Evolutionary conservation across 2,113 vertebrate genomes (phyloP).

Genomic region (Dicaeum eximium): DNA sequence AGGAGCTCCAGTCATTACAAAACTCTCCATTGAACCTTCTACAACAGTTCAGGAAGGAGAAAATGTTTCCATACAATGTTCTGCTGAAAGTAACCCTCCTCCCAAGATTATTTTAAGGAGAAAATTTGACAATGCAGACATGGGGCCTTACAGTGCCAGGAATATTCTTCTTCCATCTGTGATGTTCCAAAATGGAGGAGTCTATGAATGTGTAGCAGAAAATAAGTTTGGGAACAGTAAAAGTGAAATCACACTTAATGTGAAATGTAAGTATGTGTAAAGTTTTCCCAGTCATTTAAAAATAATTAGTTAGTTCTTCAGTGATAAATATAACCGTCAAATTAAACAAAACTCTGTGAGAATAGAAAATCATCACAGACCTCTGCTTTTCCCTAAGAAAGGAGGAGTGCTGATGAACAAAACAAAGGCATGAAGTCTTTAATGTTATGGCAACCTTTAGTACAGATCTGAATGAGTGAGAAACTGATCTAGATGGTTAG

Average conservation of each 20-base stretch:
- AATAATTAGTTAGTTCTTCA: neutral
- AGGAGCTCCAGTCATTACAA: conserved; percentile 23
- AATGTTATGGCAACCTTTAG: neutral
- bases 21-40: conserved; percentile 30
- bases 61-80: conserved; percentile 49
- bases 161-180: conserved; percentile 21
- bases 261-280: conserved; percentile 57
- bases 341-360: neutral
- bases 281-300: neutral
- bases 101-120: conserved; percentile 38
- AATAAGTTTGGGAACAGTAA: conserved; percentile 37
- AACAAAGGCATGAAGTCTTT: neutral
- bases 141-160: neutral
- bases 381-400: neutral
- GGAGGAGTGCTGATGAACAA: neutral
- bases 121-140: neutral
- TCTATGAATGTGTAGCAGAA: conserved; percentile 53
- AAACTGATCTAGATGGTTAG: neutral
- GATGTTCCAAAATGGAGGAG: neutral
- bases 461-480: neutral
- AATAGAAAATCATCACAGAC: neutral
- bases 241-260: conserved; percentile 29
- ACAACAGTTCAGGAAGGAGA: conserved; percentile 49
- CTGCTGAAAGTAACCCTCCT: conserved; percentile 14
- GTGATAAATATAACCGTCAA: neutral